These are phyloP conservation scores for Dinothrombium tinctorium DNA, from an alignment of 1,140 invertebrate genomes.

Conservation along the genomic window DNA sequence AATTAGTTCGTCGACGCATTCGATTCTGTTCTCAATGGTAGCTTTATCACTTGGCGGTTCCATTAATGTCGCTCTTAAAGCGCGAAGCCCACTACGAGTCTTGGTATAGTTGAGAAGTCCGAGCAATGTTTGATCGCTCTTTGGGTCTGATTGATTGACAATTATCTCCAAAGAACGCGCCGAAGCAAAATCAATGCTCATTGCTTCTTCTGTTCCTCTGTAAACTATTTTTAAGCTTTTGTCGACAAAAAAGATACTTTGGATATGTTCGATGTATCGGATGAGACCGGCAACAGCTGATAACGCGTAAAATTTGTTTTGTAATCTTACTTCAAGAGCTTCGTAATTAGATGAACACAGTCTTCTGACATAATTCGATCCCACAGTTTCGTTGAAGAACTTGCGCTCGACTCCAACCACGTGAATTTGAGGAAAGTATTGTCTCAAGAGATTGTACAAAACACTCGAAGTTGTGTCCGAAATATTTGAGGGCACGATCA, in stretches of 20 bases:
- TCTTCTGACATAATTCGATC: slow-evolving; percentile 32
- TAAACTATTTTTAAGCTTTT: slow-evolving; percentile 56
- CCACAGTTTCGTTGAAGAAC: slow-evolving; percentile 50
- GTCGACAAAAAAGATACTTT: slow-evolving; percentile 45
- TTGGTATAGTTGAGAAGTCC: slow-evolving; percentile 49
- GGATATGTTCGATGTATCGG: slow-evolving; percentile 54
- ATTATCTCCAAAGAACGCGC: slow-evolving; percentile 47
- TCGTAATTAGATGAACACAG: slow-evolving; percentile 41
- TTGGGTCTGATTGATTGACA: slow-evolving; percentile 24
- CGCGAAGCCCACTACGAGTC: slow-evolving; percentile 45
- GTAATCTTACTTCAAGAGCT: slow-evolving; percentile 41
- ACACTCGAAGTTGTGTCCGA: slow-evolving; percentile 27
- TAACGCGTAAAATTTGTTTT: slow-evolving; percentile 58
- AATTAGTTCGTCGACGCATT: slow-evolving; percentile 47
- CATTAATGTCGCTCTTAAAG: slow-evolving; percentile 33
- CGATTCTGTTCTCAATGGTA: slow-evolving; percentile 38
- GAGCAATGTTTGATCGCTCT: slow-evolving; percentile 30
- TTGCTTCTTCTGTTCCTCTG: slow-evolving; percentile 52
- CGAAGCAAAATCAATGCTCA: slow-evolving; percentile 33
- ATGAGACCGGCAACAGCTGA: slow-evolving; percentile 50
- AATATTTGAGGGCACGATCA: slow-evolving; percentile 20
- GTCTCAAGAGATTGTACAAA: slow-evolving; percentile 35
- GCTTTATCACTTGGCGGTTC: slow-evolving; percentile 25
- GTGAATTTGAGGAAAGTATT: slow-evolving; percentile 34
- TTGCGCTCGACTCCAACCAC: slow-evolving; percentile 41